phyloP scores from a whole-genome alignment of 2,113 vertebrate species.

The Neogobius melanostomus region DNA sequence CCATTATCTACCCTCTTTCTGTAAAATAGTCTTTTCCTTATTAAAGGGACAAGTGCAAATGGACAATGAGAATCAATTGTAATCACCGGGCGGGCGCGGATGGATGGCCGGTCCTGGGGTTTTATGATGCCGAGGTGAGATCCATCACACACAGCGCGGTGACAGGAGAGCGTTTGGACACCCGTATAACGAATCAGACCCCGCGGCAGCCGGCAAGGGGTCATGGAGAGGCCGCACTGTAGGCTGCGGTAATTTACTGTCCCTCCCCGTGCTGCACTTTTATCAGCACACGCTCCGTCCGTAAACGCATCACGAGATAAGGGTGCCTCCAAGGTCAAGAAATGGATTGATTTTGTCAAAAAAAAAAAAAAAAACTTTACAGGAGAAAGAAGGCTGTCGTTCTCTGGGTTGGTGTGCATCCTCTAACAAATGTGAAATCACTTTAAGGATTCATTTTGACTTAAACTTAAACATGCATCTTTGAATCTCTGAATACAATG shows the following conservation, averaged over 20 bases:
- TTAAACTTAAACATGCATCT: too few relatives aligned
- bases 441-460: too few relatives aligned
- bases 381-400: background rate
- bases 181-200: constrained; percentile 13
- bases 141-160: constrained; percentile 10
- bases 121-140: constrained; percentile 13
- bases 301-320: background rate
- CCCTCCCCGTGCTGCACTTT: constrained; percentile 3
- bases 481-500: too few relatives aligned
- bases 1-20: constrained; percentile 40
- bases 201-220: constrained; percentile 5
- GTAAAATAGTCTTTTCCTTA: constrained; percentile 40
- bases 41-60: constrained; percentile 46
- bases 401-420: too few relatives aligned
- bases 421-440: too few relatives aligned
- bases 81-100: constrained; percentile 30
- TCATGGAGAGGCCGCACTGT: constrained; percentile 20
- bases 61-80: constrained; percentile 42
- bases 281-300: constrained; percentile 10
- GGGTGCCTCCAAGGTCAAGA: constrained; percentile 2
- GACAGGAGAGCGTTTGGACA: constrained; percentile 14
- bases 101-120: constrained; percentile 28
- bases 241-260: constrained; percentile 29
- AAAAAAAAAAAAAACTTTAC: background rate
- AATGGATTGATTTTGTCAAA: background rate